phyloP scores from a whole-genome alignment of 2,797 vertebrate species.

The Muscicapa comitata region DNA sequence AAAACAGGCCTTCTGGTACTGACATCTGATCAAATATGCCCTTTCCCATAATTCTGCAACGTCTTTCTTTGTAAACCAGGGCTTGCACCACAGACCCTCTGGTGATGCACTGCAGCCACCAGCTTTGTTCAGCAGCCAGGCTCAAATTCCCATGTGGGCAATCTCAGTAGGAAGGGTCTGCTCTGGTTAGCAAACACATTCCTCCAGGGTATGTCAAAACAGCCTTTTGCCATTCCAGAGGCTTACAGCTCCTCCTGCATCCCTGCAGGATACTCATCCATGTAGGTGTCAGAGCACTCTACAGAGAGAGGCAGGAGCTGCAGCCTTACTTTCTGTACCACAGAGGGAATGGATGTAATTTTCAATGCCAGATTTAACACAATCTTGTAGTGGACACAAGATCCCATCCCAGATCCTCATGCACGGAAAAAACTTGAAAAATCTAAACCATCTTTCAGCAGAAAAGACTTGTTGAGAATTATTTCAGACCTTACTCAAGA shows the following conservation, averaged over 20 bases:
- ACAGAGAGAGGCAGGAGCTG: background rate
- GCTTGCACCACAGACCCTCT: background rate
- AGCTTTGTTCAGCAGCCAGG: background rate
- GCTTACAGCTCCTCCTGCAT: background rate
- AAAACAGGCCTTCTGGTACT: background rate
- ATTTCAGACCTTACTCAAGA: background rate
- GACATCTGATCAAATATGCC: background rate
- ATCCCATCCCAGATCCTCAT: background rate
- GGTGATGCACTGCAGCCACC: accelerated
- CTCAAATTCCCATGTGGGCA: background rate
- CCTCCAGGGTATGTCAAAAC: background rate
- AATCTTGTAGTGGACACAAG: background rate
- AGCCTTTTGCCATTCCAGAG: background rate
- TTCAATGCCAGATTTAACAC: background rate
- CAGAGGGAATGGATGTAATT: background rate
- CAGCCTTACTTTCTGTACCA: background rate
- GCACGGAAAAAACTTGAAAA: background rate
- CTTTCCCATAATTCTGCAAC: background rate
- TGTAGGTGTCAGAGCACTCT: background rate
- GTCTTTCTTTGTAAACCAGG: background rate
- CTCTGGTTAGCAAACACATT: background rate
- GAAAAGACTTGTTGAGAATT: background rate
- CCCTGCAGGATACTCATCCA: background rate
- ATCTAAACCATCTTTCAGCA: background rate
- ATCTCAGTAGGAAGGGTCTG: background rate